Evolutionary conservation across 2,113 vertebrate genomes (phyloP).

Genomic region (Aspidoscelis tigris): DNA sequence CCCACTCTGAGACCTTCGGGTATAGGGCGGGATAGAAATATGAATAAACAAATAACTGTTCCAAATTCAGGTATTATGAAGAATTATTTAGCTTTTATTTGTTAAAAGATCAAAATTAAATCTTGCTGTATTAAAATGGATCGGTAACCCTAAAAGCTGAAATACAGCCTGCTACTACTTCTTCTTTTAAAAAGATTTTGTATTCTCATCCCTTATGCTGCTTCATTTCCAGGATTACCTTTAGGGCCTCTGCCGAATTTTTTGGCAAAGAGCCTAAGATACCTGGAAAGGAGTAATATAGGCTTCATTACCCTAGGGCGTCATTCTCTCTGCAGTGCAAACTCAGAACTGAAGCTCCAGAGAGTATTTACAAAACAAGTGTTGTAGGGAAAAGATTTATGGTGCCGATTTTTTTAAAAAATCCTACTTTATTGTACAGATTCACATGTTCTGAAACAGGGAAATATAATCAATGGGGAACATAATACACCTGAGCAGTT

Average conservation of each 20-base stretch:
- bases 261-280: constrained; percentile 9
- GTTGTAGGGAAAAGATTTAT: not conserved
- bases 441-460: not conserved
- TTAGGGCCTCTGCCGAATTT: not conserved
- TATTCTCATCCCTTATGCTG: not conserved
- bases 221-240: not conserved
- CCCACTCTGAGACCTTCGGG: too few species aligned
- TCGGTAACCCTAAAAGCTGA: not conserved
- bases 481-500: not conserved
- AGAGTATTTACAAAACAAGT: constrained; percentile 15
- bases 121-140: not conserved
- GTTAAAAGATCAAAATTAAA: not conserved
- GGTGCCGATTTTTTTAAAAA: constrained; percentile 7
- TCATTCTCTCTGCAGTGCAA: not conserved
- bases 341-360: not conserved
- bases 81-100: too few species aligned
- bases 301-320: not conserved
- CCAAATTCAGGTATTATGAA: too few species aligned
- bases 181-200: not conserved
- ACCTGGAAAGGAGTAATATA: not conserved
- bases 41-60: too few species aligned
- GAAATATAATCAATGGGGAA: not conserved
- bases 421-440: not conserved
- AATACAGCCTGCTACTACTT: not conserved
- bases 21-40: too few species aligned